Conservation (phyloP, 2,888 invertebrate genomes). For the Coenonympha glycerion region DNA sequence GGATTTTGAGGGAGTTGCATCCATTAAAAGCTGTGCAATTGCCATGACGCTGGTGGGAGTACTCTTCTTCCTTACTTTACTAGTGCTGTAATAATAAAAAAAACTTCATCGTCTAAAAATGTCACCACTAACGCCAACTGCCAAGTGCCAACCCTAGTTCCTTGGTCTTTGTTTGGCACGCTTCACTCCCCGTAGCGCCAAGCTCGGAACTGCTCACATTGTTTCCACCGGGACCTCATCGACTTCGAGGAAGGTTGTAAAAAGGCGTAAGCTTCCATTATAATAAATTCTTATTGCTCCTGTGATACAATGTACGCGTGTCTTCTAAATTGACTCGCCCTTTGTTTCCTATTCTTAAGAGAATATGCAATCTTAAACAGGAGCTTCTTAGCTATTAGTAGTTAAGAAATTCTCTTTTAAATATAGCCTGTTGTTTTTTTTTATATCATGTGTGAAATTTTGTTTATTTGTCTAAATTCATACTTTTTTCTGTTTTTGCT, state of each 20-base stretch:
- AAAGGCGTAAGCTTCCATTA: slow-evolving; percentile 38
- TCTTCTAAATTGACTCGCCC: slow-evolving; percentile 36
- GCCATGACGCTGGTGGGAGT: no score
- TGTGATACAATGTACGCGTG: slow-evolving; percentile 38
- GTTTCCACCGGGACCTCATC: slow-evolving; percentile 39
- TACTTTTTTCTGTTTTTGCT: background rate
- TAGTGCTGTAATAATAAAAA: no score
- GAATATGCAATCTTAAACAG: slow-evolving; percentile 16
- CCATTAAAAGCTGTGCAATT: no score
- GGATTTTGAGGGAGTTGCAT: no score
- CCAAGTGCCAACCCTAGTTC: background rate
- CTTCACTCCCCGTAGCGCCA: slow-evolving; percentile 31
- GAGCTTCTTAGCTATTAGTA: slow-evolving; percentile 16
- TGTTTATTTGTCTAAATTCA: background rate
- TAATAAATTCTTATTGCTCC: slow-evolving; percentile 51
- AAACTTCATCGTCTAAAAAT: no score
- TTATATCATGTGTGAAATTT: slow-evolving; percentile 9
- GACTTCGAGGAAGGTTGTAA: slow-evolving; percentile 42
- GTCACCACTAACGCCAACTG: no score
- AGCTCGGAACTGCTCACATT: slow-evolving; percentile 33
- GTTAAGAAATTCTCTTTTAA: background rate
- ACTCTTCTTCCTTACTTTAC: no score
- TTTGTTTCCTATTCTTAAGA: slow-evolving; percentile 22
- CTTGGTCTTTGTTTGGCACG: slow-evolving; percentile 33
- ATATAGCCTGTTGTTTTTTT: background rate